A percentile compares a stretch with the other conserved stretches of the same genome.
Conservation (phyloP, 2,797 vertebrate genomes). For the Hyperoplus lanceolatus region DNA sequence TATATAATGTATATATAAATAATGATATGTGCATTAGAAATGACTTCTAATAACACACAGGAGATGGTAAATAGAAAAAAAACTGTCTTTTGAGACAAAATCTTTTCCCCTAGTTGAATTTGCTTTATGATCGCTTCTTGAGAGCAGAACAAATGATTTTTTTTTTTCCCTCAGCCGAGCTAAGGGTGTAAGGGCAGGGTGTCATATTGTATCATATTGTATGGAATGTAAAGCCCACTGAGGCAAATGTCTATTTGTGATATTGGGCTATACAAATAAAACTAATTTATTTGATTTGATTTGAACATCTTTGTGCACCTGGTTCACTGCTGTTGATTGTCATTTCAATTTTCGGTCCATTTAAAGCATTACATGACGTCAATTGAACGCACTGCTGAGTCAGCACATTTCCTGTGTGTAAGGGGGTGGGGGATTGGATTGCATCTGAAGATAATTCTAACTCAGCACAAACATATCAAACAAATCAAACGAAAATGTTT, state of each 20-base stretch:
- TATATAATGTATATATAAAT: background rate
- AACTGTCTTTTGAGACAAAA: background rate
- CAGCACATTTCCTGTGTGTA: slow-evolving; percentile 35
- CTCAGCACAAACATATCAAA: slow-evolving; percentile 42
- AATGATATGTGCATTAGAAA: slow-evolving; percentile 9
- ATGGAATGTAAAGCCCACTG: too few species aligned
- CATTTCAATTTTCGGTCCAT: slow-evolving; percentile 58
- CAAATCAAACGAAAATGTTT: slow-evolving; percentile 11
- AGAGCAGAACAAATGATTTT: slow-evolving; percentile 1
- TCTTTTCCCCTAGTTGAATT: slow-evolving; percentile 3
- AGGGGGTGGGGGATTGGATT: slow-evolving; percentile 57
- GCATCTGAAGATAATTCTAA: slow-evolving; percentile 68
- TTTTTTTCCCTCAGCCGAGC: too few species aligned
- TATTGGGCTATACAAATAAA: too few species aligned
- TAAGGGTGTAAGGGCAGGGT: too few species aligned
- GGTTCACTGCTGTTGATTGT: slow-evolving; percentile 65
- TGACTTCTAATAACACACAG: slow-evolving; percentile 12
- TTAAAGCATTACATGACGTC: slow-evolving; percentile 49
- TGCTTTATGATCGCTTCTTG: slow-evolving; percentile 7
- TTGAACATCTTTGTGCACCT: background rate
- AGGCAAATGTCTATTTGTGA: too few species aligned
- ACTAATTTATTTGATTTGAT: too few species aligned
- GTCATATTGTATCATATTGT: too few species aligned
- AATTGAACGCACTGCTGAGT: slow-evolving; percentile 53
- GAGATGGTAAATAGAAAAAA: background rate